These are phyloP conservation scores for Phortica magna DNA, from an alignment of 2,888 invertebrate species.

Conservation along the genomic window DNA sequence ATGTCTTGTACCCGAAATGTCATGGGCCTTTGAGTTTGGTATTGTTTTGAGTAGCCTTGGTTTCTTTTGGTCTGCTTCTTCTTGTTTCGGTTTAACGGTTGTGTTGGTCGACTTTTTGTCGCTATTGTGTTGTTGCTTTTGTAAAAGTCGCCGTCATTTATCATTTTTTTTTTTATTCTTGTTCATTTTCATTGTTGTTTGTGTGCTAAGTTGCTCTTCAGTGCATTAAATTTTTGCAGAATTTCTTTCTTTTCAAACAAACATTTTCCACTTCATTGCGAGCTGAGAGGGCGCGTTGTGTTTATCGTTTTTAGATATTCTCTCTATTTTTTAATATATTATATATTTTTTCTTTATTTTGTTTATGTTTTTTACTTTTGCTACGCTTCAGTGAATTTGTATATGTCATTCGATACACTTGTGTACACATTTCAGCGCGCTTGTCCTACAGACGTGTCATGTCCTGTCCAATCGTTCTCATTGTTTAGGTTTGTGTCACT, in stretches of 20 bases:
- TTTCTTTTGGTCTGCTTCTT: not conserved
- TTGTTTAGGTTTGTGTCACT: not conserved
- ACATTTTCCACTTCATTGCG: slow-evolving; percentile 16
- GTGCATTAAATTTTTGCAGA: not conserved
- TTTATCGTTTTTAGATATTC: not conserved
- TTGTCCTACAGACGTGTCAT: not conserved
- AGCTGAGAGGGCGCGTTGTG: too few relatives aligned
- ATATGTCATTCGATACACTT: slow-evolving; percentile 13
- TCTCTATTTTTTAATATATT: not conserved
- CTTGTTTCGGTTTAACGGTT: not conserved
- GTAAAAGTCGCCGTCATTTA: not conserved
- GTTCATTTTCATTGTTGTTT: not conserved
- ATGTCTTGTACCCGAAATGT: slow-evolving; percentile 6
- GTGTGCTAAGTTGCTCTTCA: not conserved
- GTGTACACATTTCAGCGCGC: not conserved
- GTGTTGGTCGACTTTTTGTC: not conserved
- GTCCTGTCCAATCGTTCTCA: not conserved
- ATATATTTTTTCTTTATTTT: not conserved
- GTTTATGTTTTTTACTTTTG: not conserved
- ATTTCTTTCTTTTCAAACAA: not conserved
- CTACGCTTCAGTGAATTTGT: slow-evolving; percentile 11
- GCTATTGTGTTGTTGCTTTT: not conserved
- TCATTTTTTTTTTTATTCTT: not conserved
- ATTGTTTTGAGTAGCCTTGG: not conserved
- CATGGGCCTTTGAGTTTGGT: not conserved